These are phyloP conservation scores for Tragelaphus oryx DNA, from an alignment of 2,797 vertebrate genomes.

Conservation along the genomic window DNA sequence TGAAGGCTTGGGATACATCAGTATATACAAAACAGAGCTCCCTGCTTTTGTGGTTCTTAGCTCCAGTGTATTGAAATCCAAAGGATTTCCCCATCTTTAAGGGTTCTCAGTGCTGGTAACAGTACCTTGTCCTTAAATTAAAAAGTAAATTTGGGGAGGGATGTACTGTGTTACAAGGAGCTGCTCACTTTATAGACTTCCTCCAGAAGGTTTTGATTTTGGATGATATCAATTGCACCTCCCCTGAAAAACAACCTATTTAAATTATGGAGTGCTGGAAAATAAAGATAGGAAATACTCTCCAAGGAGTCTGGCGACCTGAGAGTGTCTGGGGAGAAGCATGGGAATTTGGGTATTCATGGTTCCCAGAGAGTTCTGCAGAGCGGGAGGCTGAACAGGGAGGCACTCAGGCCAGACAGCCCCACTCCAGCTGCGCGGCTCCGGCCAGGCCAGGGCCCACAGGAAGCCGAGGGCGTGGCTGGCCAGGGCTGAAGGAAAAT, in stretches of 20 bases:
- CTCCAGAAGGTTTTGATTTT: not conserved
- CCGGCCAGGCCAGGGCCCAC: not conserved
- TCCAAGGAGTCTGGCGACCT: not conserved
- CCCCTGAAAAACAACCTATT: not conserved
- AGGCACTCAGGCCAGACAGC: not conserved
- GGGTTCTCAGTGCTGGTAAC: not conserved
- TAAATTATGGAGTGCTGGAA: slow-evolving; percentile 18
- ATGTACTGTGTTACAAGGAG: not conserved
- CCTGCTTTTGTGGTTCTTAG: not conserved
- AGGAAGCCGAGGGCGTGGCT: slow-evolving; percentile 65
- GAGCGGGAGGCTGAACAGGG: not conserved
- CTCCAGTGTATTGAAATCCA: not conserved
- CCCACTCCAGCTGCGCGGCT: not conserved
- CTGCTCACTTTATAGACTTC: not conserved
- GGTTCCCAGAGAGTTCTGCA: slow-evolving; percentile 11
- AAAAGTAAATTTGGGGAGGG: not conserved
- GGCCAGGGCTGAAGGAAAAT: slow-evolving; percentile 67
- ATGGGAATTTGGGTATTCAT: not conserved
- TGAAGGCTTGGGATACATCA: slow-evolving; percentile 12
- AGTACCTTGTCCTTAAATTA: not conserved
- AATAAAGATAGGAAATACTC: not conserved
- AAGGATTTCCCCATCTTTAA: not conserved
- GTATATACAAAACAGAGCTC: not conserved
- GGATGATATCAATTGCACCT: not conserved
- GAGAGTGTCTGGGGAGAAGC: not conserved